Conservation (phyloP, 1,140 invertebrate genomes). For the Rhagoletis pomonella region DNA sequence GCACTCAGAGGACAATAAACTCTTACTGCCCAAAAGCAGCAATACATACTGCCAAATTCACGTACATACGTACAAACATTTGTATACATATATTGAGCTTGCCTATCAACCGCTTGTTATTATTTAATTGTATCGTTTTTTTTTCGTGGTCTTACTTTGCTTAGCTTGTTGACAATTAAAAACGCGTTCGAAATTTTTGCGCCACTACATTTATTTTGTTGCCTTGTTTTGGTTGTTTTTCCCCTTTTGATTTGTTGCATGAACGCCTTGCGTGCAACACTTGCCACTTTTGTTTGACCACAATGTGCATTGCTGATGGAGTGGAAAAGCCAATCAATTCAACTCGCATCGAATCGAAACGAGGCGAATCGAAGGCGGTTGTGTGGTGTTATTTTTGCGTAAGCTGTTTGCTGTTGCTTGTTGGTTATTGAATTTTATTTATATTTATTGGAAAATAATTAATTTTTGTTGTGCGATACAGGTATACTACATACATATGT, state of each 20-base stretch:
- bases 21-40: neutral
- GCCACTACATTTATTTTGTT: neutral
- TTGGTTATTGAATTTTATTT: neutral
- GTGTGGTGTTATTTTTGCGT: neutral
- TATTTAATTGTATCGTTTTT: neutral
- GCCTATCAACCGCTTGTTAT: neutral
- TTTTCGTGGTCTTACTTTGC: neutral
- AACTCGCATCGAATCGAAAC: neutral
- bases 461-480: no score
- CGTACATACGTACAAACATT: neutral
- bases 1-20: conserved; percentile 19
- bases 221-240: neutral
- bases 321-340: conserved; percentile 28
- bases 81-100: neutral
- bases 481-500: no score
- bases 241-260: neutral
- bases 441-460: no score
- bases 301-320: neutral
- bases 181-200: conserved; percentile 17
- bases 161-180: conserved; percentile 42
- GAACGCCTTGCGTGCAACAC: neutral
- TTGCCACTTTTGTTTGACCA: conserved; percentile 36
- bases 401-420: neutral
- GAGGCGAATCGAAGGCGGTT: neutral
- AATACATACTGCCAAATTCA: neutral